Percentiles rank a stretch among this genome's conserved stretches.
Conservation (phyloP, 1,140 invertebrate species). For the Leptinotarsa lineolata region DNA sequence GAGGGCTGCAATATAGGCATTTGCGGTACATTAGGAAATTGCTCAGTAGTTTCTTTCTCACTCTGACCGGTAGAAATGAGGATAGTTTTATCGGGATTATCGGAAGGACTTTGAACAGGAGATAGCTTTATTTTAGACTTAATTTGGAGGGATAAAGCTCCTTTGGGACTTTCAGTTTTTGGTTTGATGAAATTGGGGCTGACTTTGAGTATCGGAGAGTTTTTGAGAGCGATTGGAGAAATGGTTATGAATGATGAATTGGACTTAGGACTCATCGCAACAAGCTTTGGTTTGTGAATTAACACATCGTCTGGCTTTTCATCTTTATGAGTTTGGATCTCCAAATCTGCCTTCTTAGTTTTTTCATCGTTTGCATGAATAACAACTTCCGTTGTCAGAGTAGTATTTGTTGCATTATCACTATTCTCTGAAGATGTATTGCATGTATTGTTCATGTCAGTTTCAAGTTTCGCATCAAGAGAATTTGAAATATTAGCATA, state of each 20-base stretch:
- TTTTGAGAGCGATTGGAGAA: constrained; percentile 42
- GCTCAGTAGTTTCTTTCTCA: constrained; percentile 31
- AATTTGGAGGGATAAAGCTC: constrained; percentile 51
- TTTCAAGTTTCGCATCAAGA: constrained; percentile 18
- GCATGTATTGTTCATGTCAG: constrained; percentile 6
- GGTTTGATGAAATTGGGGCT: constrained; percentile 49
- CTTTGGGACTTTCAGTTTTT: constrained; percentile 50
- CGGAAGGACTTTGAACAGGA: constrained; percentile 34
- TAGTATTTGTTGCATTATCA: constrained; percentile 34
- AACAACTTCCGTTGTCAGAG: constrained; percentile 42
- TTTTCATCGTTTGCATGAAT: constrained; percentile 36
- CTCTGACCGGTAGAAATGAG: constrained; percentile 11
- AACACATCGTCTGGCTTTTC: background rate
- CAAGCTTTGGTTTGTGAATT: constrained; percentile 31
- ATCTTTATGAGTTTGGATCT: background rate
- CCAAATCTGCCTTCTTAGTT: background rate
- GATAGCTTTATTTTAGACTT: constrained; percentile 50
- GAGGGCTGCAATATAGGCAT: constrained; percentile 46
- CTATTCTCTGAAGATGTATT: constrained; percentile 39
- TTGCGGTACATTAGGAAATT: constrained; percentile 41
- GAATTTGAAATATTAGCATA: constrained; percentile 46
- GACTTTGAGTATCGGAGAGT: constrained; percentile 45
- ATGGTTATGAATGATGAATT: constrained; percentile 28
- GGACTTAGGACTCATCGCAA: constrained; percentile 38
- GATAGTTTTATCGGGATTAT: constrained; percentile 24